These are phyloP conservation scores for Solenopsis fugax DNA, from an alignment of 1,140 invertebrate genomes.

Conservation along the genomic window DNA sequence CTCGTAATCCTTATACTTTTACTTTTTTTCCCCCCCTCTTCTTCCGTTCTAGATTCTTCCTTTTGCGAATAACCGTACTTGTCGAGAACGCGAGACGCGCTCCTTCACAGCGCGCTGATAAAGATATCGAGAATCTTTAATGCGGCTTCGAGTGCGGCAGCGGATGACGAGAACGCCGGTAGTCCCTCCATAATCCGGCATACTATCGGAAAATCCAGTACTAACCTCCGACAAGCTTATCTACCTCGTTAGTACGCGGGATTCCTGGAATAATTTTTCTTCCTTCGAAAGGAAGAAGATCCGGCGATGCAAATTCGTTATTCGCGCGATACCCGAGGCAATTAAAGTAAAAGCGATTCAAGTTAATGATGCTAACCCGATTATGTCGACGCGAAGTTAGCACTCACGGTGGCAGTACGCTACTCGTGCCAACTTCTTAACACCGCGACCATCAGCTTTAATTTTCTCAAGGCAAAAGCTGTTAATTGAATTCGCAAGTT, in stretches of 20 bases:
- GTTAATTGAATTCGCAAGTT: constrained; percentile 58
- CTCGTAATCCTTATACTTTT: neutral
- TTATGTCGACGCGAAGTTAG: constrained; percentile 56
- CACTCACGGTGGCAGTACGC: constrained; percentile 25
- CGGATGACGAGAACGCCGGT: neutral
- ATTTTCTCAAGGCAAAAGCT: constrained; percentile 42
- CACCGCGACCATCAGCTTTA: constrained; percentile 54
- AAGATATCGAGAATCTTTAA: constrained; percentile 12
- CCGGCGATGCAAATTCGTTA: constrained; percentile 71
- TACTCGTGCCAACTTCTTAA: constrained; percentile 59
- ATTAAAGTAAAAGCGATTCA: constrained; percentile 73
- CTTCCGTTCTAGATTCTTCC: neutral
- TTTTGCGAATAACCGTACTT: neutral
- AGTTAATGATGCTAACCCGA: constrained; percentile 72
- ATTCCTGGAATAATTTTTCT: constrained; percentile 74
- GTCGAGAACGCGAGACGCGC: neutral
- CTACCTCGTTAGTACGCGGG: constrained; percentile 70
- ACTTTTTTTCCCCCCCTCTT: too few relatives aligned
- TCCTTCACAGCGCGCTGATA: neutral
- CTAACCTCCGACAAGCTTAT: constrained; percentile 74
- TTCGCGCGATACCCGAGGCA: constrained; percentile 50
- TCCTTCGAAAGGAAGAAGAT: constrained; percentile 39
- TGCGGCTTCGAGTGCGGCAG: neutral
- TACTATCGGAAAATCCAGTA: constrained; percentile 74
- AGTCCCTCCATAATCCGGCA: constrained; percentile 67